Evolutionary conservation across 2,113 vertebrate genomes (phyloP), one percentile per base, ranked within the genome.

Genomic region (Amblyopsis rosae): DNA sequence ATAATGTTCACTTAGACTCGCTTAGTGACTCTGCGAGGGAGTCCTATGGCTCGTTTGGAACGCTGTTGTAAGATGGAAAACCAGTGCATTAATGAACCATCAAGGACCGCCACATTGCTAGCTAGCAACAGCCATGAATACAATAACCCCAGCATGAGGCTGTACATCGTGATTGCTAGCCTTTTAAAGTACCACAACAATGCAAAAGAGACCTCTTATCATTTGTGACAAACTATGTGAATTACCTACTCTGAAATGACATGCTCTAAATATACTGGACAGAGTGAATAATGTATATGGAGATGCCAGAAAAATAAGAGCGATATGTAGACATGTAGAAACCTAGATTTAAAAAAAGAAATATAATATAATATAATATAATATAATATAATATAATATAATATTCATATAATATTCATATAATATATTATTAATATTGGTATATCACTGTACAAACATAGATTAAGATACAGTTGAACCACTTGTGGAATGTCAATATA

Each of bases 51-150:
- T 32, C 56, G 17, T 19, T 58, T 61, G 64, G 57, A 77, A 73
- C 59, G 70, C 76, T 75, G 62, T 68, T 57, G 49, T 6, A 45
- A 4, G 35, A 26, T 17, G 62, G 75, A 72, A 82, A 73, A 77
- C 69, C 67, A 71, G 65, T 75, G 8, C 58, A 67, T 81, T 85
- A 85, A 85, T 83, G 83, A 86, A 80, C 67, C 81, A 65, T 79
- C 6, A 0, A 85, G 73, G 56, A 85, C 71, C 70, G 69, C 55
- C 61, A 53, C 67, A 83, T 77, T 77, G 72, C 80, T 78, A 84
- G 82, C 70, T 77, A 48, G 76, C 72, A 60, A 77, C 64, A 41
- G 50, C 59, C 69, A 76, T 82, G 67, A 83, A 82, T 78, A 85
- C 78, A 61, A 81, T 72, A 62, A 66, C 69, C 35, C 50, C 83